Conservation (phyloP, 2,113 vertebrate species). For the Sylvia atricapilla region DNA sequence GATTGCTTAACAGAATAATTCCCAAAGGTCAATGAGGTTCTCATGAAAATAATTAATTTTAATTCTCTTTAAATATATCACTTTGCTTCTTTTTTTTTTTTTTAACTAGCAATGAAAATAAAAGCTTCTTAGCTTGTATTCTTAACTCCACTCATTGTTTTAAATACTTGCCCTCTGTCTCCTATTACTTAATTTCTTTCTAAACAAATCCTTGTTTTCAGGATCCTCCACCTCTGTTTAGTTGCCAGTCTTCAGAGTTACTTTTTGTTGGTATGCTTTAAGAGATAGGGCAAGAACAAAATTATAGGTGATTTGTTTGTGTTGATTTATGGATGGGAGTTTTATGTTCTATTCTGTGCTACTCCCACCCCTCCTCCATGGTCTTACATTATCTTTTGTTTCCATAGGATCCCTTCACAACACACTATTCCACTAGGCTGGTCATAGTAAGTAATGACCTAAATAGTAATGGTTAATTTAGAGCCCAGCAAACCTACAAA, state of each 20-base stretch:
- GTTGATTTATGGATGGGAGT: background rate
- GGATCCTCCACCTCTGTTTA: background rate
- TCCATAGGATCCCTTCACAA: background rate
- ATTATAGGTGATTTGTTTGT: background rate
- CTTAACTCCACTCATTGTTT: background rate
- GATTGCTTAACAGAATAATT: background rate
- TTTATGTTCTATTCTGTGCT: background rate
- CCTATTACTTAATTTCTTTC: background rate
- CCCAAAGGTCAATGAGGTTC: conserved; percentile 13
- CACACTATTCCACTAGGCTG: background rate
- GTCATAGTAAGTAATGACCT: background rate
- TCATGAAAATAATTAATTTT: conserved; percentile 29
- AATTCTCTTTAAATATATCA: background rate
- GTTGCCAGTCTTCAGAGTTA: background rate
- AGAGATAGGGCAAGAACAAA: background rate
- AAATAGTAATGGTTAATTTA: conserved; percentile 3
- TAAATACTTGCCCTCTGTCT: background rate
- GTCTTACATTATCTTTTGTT: background rate
- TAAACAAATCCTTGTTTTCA: background rate
- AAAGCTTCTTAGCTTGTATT: background rate
- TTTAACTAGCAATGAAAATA: background rate
- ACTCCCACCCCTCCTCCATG: too few species aligned
- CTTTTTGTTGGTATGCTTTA: background rate
- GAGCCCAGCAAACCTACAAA: background rate
- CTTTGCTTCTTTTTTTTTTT: background rate